These are phyloP conservation scores for Mirounga angustirostris DNA, from an alignment of 2,113 vertebrate species.

Conservation along the genomic window DNA sequence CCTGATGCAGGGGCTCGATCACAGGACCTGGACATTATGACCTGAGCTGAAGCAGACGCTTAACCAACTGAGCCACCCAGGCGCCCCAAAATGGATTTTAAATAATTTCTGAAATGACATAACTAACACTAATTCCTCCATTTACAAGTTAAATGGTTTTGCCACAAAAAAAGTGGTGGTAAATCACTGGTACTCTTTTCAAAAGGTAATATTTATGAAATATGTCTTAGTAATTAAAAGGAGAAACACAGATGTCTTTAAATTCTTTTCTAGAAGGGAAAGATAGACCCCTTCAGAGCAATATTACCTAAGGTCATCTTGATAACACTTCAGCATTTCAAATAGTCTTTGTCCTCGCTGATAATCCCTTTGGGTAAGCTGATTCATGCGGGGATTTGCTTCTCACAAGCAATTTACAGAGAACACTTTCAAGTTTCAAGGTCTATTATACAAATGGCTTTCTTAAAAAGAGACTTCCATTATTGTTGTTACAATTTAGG, in stretches of 20 bases:
- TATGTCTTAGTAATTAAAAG: constrained; percentile 42
- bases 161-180: background rate
- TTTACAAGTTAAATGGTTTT: constrained; percentile 29
- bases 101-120: background rate
- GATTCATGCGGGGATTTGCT: constrained; percentile 52
- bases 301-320: background rate
- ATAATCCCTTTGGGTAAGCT: constrained; percentile 56
- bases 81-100: background rate
- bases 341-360: constrained; percentile 25
- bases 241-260: background rate
- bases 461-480: constrained; percentile 41
- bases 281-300: background rate
- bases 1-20: background rate
- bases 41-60: background rate
- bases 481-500: background rate
- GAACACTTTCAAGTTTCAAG: constrained; percentile 37
- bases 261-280: constrained; percentile 44
- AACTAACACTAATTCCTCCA: background rate
- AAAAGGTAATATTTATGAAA: constrained; percentile 47
- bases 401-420: constrained; percentile 41
- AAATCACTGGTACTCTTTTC: constrained; percentile 28
- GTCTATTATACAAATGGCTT: constrained; percentile 24
- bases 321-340: constrained; percentile 43
- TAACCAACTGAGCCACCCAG: background rate
- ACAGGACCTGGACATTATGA: background rate